phyloP scores from a whole-genome alignment of 2,113 vertebrate genomes.

The Oncorhynchus nerka region DNA sequence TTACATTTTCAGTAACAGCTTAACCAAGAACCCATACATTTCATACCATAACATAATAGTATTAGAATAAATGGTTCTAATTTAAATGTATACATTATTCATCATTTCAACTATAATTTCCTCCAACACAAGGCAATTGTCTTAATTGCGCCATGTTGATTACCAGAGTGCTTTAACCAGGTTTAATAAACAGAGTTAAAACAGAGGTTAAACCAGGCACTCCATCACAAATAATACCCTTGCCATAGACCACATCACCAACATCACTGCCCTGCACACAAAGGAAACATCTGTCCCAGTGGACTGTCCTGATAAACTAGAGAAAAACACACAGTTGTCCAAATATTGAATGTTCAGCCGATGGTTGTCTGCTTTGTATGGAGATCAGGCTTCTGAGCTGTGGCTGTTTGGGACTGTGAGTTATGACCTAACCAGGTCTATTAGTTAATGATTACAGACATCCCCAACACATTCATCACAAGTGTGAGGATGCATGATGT shows the following conservation, averaged over 20 bases:
- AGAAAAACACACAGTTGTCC: slow-evolving; percentile 7
- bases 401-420: background rate
- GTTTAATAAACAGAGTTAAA: too few relatives aligned
- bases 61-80: too few relatives aligned
- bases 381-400: background rate
- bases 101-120: too few relatives aligned
- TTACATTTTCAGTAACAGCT: too few relatives aligned
- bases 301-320: background rate
- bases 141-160: too few relatives aligned
- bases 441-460: slow-evolving; percentile 7
- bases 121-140: too few relatives aligned
- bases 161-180: too few relatives aligned
- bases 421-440: background rate
- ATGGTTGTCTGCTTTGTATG: background rate
- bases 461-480: background rate
- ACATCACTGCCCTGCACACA: background rate
- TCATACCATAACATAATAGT: too few relatives aligned
- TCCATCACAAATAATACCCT: background rate
- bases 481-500: too few relatives aligned
- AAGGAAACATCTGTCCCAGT: background rate
- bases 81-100: too few relatives aligned
- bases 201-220: background rate
- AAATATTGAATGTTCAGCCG: slow-evolving; percentile 5
- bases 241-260: background rate
- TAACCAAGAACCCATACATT: too few relatives aligned